Conservation (phyloP, 1,140 invertebrate genomes). For the Varroa destructor region DNA sequence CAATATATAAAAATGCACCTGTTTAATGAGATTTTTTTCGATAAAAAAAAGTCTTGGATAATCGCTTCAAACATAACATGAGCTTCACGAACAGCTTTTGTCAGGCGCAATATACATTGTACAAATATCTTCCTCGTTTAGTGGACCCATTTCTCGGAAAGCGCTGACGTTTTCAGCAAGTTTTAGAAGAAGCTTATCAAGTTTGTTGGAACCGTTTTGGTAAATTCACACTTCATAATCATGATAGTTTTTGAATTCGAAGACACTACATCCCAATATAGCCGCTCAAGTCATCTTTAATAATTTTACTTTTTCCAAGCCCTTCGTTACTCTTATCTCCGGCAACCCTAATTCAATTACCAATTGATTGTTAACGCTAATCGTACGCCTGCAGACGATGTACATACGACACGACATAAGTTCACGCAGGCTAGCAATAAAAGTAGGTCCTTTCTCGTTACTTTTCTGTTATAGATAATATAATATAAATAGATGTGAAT, state of each 20-base stretch:
- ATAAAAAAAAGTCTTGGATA: slow-evolving; percentile 40
- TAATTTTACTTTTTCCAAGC: too few species aligned
- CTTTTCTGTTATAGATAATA: too few species aligned
- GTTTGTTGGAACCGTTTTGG: slow-evolving; percentile 38
- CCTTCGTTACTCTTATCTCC: too few species aligned
- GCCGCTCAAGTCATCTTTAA: slow-evolving; percentile 42
- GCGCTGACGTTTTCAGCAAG: slow-evolving; percentile 42
- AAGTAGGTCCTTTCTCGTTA: too few species aligned
- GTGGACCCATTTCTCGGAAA: slow-evolving; percentile 40
- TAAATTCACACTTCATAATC: slow-evolving; percentile 44
- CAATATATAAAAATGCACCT: slow-evolving; percentile 30
- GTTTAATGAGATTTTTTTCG: slow-evolving; percentile 44
- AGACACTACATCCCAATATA: slow-evolving; percentile 42
- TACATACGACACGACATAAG: too few species aligned
- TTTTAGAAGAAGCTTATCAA: slow-evolving; percentile 40
- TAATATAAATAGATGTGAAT: too few species aligned
- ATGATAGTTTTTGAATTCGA: slow-evolving; percentile 44
- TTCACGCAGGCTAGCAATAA: too few species aligned
- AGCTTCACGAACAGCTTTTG: slow-evolving; percentile 43
- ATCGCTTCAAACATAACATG: slow-evolving; percentile 45
- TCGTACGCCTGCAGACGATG: too few species aligned
- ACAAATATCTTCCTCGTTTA: slow-evolving; percentile 42
- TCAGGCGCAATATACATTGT: slow-evolving; percentile 42
- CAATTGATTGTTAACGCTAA: too few species aligned
- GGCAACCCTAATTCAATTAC: too few species aligned